A percentile compares a stretch with the other conserved stretches of the same genome.
These are phyloP conservation scores for Sminthurides bifidus DNA, from an alignment of 1,140 invertebrate species.

Conservation along the genomic window DNA sequence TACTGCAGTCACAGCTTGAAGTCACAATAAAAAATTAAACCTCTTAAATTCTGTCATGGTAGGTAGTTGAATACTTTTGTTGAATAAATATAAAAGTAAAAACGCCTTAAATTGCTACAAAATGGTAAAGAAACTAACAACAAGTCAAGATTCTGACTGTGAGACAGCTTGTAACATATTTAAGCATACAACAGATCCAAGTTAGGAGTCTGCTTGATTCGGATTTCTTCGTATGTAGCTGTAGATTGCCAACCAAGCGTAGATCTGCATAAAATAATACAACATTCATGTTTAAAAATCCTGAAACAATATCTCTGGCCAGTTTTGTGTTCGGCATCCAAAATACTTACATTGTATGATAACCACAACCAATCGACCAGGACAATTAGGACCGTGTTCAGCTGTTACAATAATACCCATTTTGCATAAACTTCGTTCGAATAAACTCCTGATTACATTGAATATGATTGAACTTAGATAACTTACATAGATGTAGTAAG, in stretches of 20 bases:
- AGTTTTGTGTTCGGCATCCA: neutral
- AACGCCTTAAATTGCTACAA: too few relatives aligned
- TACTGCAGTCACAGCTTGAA: too few relatives aligned
- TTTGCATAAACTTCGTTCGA: neutral
- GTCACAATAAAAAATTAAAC: too few relatives aligned
- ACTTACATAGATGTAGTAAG: conserved; percentile 81
- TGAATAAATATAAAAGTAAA: too few relatives aligned
- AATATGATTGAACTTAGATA: neutral
- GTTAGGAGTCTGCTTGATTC: conserved; percentile 68
- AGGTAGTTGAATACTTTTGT: too few relatives aligned
- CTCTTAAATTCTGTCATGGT: too few relatives aligned
- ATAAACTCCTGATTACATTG: neutral
- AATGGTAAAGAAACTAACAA: too few relatives aligned
- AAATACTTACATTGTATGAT: conserved; percentile 62
- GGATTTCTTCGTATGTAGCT: conserved; percentile 70
- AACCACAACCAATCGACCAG: conserved; percentile 65
- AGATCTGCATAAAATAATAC: conserved; percentile 47
- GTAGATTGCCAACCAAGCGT: conserved; percentile 71
- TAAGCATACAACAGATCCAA: conserved; percentile 43
- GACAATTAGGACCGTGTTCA: conserved; percentile 60
- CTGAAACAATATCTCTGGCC: neutral
- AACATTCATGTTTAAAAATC: conserved; percentile 6
- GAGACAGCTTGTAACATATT: too few relatives aligned
- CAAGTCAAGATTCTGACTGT: too few relatives aligned
- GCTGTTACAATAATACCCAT: conserved; percentile 41